Evolutionary conservation across 2,113 vertebrate genomes (phyloP).

Genomic region (Alligator sinensis): DNA sequence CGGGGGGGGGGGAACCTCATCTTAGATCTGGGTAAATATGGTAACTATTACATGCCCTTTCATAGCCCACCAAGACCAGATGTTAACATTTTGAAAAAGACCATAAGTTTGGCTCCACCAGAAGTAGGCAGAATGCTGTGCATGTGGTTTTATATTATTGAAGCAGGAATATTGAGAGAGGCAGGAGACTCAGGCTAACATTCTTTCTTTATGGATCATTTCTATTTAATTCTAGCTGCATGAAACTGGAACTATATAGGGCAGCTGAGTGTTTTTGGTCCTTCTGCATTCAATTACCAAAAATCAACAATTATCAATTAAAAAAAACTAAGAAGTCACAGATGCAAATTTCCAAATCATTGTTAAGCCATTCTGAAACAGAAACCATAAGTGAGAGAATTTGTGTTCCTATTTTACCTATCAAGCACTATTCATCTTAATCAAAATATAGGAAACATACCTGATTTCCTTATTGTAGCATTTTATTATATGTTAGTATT

Average conservation of each 20-base stretch:
- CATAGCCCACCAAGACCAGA: neutral
- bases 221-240: accelerated
- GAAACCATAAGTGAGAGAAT: accelerated
- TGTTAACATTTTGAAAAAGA: neutral
- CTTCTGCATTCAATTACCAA: neutral
- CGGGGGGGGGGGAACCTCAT: no score
- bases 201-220: accelerated
- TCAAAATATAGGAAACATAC: neutral
- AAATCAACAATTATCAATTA: accelerated
- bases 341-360: neutral
- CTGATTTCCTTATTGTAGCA: neutral
- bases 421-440: neutral
- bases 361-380: neutral
- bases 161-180: neutral
- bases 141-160: accelerated
- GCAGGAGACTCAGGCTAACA: neutral
- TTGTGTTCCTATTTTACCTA: neutral
- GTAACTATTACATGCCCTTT: accelerated
- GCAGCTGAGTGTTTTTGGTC: neutral
- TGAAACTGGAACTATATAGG: neutral
- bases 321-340: neutral
- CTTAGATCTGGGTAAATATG: accelerated
- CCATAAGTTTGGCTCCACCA: neutral
- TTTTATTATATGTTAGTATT: neutral
- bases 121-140: neutral